phyloP scores from a whole-genome alignment of 1,140 invertebrate genomes.

The Ips typographus region DNA sequence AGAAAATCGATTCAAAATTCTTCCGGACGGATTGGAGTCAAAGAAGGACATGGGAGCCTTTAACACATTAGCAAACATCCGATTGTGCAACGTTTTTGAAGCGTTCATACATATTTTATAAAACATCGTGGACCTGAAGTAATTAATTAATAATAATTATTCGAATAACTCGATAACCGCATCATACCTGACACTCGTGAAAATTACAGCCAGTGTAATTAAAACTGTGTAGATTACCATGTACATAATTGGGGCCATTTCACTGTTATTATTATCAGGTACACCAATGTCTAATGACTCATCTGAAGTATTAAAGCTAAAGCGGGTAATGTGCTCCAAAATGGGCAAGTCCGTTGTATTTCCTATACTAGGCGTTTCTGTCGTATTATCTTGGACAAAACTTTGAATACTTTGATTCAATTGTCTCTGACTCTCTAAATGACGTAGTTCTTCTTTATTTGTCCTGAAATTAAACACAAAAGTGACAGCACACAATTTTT shows the following conservation, averaged over 20 bases:
- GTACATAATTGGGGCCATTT: conserved; percentile 18
- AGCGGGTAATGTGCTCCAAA: too few relatives aligned
- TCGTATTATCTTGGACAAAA: too few relatives aligned
- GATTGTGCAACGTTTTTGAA: conserved; percentile 75
- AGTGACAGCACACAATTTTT: too few relatives aligned
- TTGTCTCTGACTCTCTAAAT: neutral
- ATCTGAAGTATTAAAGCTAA: neutral
- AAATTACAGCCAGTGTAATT: conserved; percentile 46
- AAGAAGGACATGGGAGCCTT: conserved; percentile 67
- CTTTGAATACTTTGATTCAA: too few relatives aligned
- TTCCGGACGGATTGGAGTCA: conserved; percentile 58
- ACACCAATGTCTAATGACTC: neutral
- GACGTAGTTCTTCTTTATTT: conserved; percentile 55
- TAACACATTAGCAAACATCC: conserved; percentile 78
- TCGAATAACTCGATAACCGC: neutral
- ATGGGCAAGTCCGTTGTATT: too few relatives aligned
- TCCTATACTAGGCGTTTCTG: too few relatives aligned
- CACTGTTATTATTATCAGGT: neutral
- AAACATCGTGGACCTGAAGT: conserved; percentile 61
- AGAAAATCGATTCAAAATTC: conserved; percentile 74
- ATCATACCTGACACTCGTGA: conserved; percentile 57
- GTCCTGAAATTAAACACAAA: conserved; percentile 49
- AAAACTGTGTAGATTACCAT: conserved; percentile 46
- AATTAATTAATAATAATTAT: neutral
- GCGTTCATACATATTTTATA: conserved; percentile 79